Base-by-base conservation (phyloP, 2,888 invertebrate species). In the Podotricha telesiphe region DNA sequence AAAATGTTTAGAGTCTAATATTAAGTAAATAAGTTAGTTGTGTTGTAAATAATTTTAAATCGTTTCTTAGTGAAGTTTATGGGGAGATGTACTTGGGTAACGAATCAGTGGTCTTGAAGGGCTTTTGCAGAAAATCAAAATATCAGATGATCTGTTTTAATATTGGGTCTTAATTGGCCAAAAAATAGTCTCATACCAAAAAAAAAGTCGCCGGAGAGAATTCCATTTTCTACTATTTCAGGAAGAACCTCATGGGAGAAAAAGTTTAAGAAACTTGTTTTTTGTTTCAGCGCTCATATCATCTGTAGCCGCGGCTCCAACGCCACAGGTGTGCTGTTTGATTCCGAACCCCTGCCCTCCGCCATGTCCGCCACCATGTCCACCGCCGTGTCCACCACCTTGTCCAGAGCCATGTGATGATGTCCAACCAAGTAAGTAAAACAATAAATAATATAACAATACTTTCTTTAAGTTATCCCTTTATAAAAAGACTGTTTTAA, bases 221-320 rank as follows among this genome's bases (percentile, higher is more conserved):
- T 6, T 28, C 6, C 28, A 28, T 2, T 28, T 6, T 28, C 6
- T 28, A 4, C 28, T 2, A 28, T 28, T 28, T 6, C 3, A 28
- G 3, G 28, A 2, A 6, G 6, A 10, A 37, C 37, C 1, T 8
- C 37, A 6, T 37, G 10, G 37, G 37, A 37, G 37, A 37, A 37
- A 7, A 37, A 8, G 8, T 6, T 7, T 4, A 8, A 40, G 13
- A 22, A 6, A 15, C 2, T 13, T 1, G 4, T 15, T 28, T 45
- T 58, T 37, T 53, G 6, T 74, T 74, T 0, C 82, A 90, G 90
- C 84, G 70, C 78, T 90, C 55, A 73, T 89, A 80, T 85, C 86
- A 71, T 80, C 85, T 58, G 80, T 84, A 28, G 72, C 77, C 34
- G 85, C 86, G 62, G 84, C 86, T 20, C 87, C 89, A 19, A 74